Evolutionary conservation across 2,888 invertebrate genomes (phyloP).

Genomic region (Chrysolina haemoptera): DNA sequence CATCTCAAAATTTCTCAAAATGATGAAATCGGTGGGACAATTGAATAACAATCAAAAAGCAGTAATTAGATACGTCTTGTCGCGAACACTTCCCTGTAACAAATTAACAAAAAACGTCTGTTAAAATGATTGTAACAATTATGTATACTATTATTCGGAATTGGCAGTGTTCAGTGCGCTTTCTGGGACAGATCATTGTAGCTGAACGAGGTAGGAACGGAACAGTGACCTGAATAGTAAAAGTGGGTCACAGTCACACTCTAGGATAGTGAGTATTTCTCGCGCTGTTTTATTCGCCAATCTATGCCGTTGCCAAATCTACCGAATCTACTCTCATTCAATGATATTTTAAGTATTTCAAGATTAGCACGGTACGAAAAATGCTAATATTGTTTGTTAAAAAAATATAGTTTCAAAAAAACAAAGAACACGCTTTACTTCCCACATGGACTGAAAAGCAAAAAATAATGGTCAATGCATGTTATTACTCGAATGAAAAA

Average conservation of each 20-base stretch:
- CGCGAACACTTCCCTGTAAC: background rate
- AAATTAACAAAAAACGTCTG: slow-evolving; percentile 8
- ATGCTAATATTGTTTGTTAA: no score
- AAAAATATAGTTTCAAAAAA: no score
- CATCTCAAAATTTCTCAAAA: no score
- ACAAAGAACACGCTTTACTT: no score
- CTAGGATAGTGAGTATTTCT: slow-evolving; percentile 59
- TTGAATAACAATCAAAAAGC: background rate
- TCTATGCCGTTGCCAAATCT: slow-evolving; percentile 23
- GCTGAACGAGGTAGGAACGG: slow-evolving; percentile 64
- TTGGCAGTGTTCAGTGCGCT: slow-evolving; percentile 57
- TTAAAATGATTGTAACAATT: slow-evolving; percentile 44
- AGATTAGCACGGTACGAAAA: no score
- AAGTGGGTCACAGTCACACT: slow-evolving; percentile 68
- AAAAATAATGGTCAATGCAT: no score
- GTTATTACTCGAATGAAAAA: no score
- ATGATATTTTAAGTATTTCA: no score
- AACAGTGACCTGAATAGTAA: slow-evolving; percentile 67
- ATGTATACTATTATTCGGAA: slow-evolving; percentile 51
- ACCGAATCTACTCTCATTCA: background rate
- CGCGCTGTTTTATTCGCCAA: slow-evolving; percentile 34
- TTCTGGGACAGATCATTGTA: slow-evolving; percentile 65
- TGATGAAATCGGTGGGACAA: background rate
- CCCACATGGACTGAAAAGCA: no score
- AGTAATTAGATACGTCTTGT: slow-evolving; percentile 3